These are phyloP conservation scores for Perca fluviatilis DNA, from an alignment of 2,113 vertebrate genomes.

Conservation along the genomic window DNA sequence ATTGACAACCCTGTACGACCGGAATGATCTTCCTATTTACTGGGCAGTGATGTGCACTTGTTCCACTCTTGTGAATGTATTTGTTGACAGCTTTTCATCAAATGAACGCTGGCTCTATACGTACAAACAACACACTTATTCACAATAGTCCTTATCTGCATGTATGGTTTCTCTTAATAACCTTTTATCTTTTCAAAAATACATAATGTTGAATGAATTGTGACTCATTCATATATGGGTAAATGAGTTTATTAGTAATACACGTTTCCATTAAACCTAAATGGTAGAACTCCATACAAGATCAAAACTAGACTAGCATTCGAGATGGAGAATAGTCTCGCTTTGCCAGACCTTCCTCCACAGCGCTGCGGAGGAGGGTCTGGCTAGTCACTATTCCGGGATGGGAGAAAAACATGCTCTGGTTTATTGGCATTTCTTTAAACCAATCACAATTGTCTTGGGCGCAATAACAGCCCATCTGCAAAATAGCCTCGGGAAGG, in stretches of 20 bases:
- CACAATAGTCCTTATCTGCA: not conserved
- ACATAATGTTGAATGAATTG: not conserved
- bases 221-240: not conserved
- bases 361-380: too few relatives aligned
- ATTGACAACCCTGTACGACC: slow-evolving; percentile 26
- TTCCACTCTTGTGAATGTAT: slow-evolving; percentile 20
- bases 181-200: not conserved
- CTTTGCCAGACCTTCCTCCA: too few relatives aligned
- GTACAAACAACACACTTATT: not conserved
- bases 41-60: slow-evolving; percentile 3
- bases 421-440: too few relatives aligned
- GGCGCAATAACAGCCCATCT: too few relatives aligned
- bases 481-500: too few relatives aligned
- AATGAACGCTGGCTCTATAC: not conserved
- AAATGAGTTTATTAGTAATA: not conserved
- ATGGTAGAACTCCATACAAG: not conserved
- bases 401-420: too few relatives aligned
- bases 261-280: not conserved
- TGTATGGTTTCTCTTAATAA: slow-evolving; percentile 1
- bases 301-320: not conserved
- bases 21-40: slow-evolving; percentile 49
- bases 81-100: slow-evolving; percentile 37
- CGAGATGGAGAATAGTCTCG: not conserved
- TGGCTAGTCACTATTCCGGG: too few relatives aligned
- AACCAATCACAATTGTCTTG: too few relatives aligned